Evolutionary conservation across 2,113 vertebrate species (phyloP).

Genomic region (Cynocephalus volans): DNA sequence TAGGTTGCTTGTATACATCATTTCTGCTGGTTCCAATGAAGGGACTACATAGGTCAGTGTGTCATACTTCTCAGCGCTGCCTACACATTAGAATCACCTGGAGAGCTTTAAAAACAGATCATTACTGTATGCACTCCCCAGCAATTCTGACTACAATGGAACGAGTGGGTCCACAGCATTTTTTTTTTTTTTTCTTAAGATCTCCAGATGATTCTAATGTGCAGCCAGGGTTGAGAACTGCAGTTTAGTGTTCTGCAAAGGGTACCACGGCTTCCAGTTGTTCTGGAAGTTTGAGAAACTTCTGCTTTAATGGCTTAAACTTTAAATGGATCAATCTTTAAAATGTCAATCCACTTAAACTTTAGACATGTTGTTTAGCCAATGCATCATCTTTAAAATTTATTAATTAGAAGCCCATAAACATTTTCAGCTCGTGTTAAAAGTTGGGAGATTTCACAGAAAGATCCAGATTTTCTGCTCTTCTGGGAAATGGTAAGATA

Average conservation of each 20-base stretch:
- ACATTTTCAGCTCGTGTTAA: slow-evolving; percentile 42
- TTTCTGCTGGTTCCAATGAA: background rate
- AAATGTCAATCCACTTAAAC: background rate
- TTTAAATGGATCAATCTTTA: slow-evolving; percentile 42
- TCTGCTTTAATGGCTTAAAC: background rate
- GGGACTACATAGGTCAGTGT: fast-evolving
- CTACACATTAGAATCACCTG: background rate
- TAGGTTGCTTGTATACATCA: background rate
- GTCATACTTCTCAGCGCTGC: fast-evolving
- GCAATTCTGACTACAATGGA: background rate
- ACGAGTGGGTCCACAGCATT: background rate
- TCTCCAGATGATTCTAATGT: slow-evolving; percentile 60
- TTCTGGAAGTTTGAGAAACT: slow-evolving; percentile 25
- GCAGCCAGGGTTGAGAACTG: slow-evolving; percentile 45
- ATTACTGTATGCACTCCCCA: background rate
- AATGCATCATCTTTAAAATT: background rate
- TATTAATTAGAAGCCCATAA: slow-evolving; percentile 43
- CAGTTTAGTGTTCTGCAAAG: slow-evolving; percentile 59
- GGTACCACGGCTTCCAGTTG: slow-evolving; percentile 64
- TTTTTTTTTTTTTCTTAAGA: background rate
- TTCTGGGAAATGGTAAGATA: background rate
- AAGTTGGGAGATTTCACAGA: slow-evolving; percentile 41
- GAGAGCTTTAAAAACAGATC: slow-evolving; percentile 12
- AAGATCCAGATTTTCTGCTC: slow-evolving; percentile 65
- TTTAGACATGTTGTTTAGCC: background rate